phyloP scores from a whole-genome alignment of 2,888 invertebrate genomes.

The Cerceris ruficornis region DNA sequence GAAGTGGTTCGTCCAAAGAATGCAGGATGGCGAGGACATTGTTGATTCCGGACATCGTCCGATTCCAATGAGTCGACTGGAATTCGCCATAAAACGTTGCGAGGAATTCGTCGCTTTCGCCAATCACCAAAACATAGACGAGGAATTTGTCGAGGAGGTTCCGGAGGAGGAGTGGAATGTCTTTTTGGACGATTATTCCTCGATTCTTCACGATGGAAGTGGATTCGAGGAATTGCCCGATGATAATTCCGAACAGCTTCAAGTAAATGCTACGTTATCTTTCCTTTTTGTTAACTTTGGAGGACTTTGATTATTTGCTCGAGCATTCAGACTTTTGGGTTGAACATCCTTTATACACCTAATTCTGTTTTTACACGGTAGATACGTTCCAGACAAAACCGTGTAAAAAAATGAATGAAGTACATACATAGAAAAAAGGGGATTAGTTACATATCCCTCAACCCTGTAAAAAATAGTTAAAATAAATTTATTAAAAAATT shows the following conservation, averaged over 20 bases:
- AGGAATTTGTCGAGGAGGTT: conserved; percentile 55
- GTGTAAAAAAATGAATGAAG: no score
- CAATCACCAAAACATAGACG: conserved; percentile 75
- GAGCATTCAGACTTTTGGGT: no score
- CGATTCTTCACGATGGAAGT: conserved; percentile 82
- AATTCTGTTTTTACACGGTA: no score
- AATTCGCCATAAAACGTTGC: conserved; percentile 88
- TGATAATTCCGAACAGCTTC: conserved; percentile 17
- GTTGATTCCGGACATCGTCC: conserved; percentile 28
- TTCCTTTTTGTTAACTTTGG: no score
- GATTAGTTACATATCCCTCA: no score
- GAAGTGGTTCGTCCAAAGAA: conserved; percentile 84
- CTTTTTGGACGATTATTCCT: conserved; percentile 87
- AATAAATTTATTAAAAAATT: no score
- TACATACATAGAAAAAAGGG: no score
- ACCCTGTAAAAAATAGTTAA: no score
- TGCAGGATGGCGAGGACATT: conserved; percentile 53
- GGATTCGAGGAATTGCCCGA: conserved; percentile 41
- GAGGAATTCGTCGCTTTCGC: conserved; percentile 84
- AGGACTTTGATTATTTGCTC: no score
- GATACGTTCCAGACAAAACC: no score
- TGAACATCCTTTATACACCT: no score
- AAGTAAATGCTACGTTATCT: conserved; percentile 4
- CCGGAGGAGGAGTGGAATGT: conserved; percentile 85
- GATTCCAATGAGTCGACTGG: conserved; percentile 77